Evolutionary conservation across 2,113 vertebrate genomes (phyloP).

Genomic region (Nerophis ophidion): DNA sequence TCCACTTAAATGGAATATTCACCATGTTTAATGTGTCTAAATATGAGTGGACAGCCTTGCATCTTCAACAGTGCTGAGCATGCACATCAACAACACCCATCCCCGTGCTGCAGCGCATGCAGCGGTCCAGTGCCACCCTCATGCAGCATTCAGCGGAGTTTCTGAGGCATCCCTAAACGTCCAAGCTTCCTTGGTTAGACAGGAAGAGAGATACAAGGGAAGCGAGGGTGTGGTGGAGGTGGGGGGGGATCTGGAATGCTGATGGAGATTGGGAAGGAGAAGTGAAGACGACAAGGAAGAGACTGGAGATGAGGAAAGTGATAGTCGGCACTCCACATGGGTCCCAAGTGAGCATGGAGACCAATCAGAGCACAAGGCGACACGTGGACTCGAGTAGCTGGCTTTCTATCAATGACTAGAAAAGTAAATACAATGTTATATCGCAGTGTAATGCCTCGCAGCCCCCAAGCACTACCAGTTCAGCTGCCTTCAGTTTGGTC

Average conservation of each 20-base stretch:
- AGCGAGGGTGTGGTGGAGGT: too few relatives aligned
- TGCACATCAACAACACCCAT: slow-evolving; percentile 38
- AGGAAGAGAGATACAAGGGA: slow-evolving; percentile 60
- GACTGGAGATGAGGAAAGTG: neutral
- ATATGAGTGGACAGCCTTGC: slow-evolving; percentile 36
- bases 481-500: too few relatives aligned
- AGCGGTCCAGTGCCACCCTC: slow-evolving; percentile 53
- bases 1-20: too few relatives aligned
- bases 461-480: too few relatives aligned
- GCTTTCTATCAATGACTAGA: neutral
- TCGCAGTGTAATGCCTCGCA: too few relatives aligned
- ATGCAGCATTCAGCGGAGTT: slow-evolving; percentile 75
- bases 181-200: slow-evolving; percentile 56
- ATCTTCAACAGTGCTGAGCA: slow-evolving; percentile 53
- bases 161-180: slow-evolving; percentile 58
- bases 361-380: slow-evolving; percentile 18
- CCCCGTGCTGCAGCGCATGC: slow-evolving; percentile 65
- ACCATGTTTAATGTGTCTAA: too few relatives aligned
- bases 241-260: slow-evolving; percentile 5
- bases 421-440: too few relatives aligned
- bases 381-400: slow-evolving; percentile 14
- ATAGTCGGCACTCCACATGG: slow-evolving; percentile 14
- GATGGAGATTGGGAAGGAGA: slow-evolving; percentile 8
- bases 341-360: neutral
- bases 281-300: slow-evolving; percentile 17